Evolutionary conservation across 2,113 vertebrate species (phyloP).

Genomic region (Lutjanus erythropterus): DNA sequence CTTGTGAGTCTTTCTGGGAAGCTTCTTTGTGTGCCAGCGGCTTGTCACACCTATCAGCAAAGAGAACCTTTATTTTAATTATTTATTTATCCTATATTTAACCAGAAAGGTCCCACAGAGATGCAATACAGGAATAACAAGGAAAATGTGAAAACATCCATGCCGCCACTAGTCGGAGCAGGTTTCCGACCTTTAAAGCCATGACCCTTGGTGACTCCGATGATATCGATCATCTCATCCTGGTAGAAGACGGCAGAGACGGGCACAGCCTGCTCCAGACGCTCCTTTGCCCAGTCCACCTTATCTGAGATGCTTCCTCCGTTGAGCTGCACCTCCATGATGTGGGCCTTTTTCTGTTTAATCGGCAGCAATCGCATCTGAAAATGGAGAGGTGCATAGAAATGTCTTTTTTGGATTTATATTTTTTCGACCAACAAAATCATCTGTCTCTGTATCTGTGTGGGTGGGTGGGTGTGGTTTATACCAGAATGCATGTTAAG

Average conservation of each 20-base stretch:
- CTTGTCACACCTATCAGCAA: slow-evolving; percentile 91
- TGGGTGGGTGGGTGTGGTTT: too few species aligned
- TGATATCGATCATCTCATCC: slow-evolving; percentile 97
- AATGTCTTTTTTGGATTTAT: neutral
- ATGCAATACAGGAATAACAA: too few species aligned
- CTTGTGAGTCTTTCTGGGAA: slow-evolving; percentile 97
- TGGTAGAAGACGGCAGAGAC: slow-evolving; percentile 90
- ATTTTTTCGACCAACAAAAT: too few species aligned
- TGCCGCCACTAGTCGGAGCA: neutral
- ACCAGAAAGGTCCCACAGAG: too few species aligned
- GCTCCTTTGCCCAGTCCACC: slow-evolving; percentile 95
- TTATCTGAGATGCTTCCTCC: slow-evolving; percentile 94
- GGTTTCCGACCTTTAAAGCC: slow-evolving; percentile 92
- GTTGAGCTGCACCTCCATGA: slow-evolving; percentile 97
- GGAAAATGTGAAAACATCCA: too few species aligned
- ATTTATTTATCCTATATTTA: too few species aligned
- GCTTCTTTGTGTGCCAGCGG: slow-evolving; percentile 96
- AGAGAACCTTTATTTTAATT: too few species aligned
- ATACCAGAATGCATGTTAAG: too few species aligned
- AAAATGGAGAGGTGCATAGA: neutral
- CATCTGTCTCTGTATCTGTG: too few species aligned
- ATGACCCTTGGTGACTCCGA: slow-evolving; percentile 95
- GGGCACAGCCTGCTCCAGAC: slow-evolving; percentile 92
- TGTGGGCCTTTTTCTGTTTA: slow-evolving; percentile 94
- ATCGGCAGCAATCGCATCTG: slow-evolving; percentile 94